These are phyloP conservation scores for Probosciger aterrimus DNA, from an alignment of 2,113 vertebrate species.

Conservation along the genomic window DNA sequence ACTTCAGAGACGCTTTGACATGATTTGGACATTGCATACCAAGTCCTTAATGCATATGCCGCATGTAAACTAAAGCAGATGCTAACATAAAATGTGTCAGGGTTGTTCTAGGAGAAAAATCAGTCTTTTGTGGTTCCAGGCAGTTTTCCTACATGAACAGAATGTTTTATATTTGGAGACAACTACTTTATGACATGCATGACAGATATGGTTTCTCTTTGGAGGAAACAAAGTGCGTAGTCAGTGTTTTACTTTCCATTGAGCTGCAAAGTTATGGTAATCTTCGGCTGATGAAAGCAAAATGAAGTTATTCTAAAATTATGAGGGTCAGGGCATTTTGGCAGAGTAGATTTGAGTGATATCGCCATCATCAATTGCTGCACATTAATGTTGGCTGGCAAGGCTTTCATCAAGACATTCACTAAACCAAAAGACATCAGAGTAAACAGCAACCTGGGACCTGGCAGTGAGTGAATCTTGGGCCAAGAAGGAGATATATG, in stretches of 20 bases:
- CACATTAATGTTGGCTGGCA: not conserved
- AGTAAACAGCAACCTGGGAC: not conserved
- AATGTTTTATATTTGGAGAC: conserved; percentile 16
- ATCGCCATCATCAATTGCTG: not conserved
- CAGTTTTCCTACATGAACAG: conserved; percentile 13
- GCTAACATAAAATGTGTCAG: not conserved
- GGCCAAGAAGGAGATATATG: not conserved
- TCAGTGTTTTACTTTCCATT: conserved; percentile 8
- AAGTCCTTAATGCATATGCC: not conserved
- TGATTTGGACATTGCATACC: not conserved
- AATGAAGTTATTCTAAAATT: not conserved
- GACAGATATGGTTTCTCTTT: not conserved
- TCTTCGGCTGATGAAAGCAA: conserved; percentile 22
- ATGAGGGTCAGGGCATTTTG: not conserved
- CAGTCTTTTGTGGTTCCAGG: conserved; percentile 24
- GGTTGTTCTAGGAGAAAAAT: not conserved
- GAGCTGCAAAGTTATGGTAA: not conserved
- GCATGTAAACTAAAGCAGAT: conserved; percentile 1
- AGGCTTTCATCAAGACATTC: not conserved
- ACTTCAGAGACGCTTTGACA: not conserved
- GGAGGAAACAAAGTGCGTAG: conserved; percentile 2
- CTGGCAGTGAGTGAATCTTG: not conserved
- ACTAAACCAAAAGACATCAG: not conserved
- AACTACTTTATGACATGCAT: not conserved
- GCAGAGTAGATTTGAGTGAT: not conserved